phyloP scores from a whole-genome alignment of 2,888 invertebrate species.

The Trissoscelio sp. region DNA sequence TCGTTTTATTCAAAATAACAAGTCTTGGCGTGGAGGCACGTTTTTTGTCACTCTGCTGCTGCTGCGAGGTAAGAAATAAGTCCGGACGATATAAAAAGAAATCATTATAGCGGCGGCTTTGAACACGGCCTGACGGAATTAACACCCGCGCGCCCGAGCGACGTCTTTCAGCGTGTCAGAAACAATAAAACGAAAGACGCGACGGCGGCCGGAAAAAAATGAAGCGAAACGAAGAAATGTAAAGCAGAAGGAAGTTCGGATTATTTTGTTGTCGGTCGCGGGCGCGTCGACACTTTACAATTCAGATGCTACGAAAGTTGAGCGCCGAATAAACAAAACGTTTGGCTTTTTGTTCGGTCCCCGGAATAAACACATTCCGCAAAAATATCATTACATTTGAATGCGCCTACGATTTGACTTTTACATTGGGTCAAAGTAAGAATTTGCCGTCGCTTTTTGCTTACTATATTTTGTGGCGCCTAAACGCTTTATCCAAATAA shows the following conservation, averaged over 20 bases:
- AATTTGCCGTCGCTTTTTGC: too few species aligned
- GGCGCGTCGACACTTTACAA: slow-evolving; percentile 44
- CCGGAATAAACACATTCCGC: slow-evolving; percentile 43
- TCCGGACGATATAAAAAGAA: slow-evolving; percentile 66
- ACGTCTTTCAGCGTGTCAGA: slow-evolving; percentile 41
- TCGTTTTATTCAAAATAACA: slow-evolving; percentile 50
- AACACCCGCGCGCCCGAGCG: slow-evolving; percentile 50
- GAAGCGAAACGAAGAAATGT: slow-evolving; percentile 52
- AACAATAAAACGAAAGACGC: slow-evolving; percentile 34
- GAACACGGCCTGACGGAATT: slow-evolving; percentile 70
- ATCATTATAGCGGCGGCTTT: slow-evolving; percentile 68
- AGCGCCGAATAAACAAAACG: slow-evolving; percentile 52
- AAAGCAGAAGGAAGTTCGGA: slow-evolving; percentile 67
- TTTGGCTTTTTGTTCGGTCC: slow-evolving; percentile 32
- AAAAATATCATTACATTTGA: slow-evolving; percentile 55
- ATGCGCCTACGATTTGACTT: slow-evolving; percentile 36
- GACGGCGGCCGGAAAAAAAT: slow-evolving; percentile 21
- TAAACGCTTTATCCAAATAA: too few species aligned
- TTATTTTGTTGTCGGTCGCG: slow-evolving; percentile 51
- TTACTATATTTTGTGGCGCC: too few species aligned
- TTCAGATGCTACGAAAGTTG: slow-evolving; percentile 46
- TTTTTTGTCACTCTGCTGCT: slow-evolving; percentile 48
- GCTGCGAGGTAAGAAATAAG: slow-evolving; percentile 33
- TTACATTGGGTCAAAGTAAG: slow-evolving; percentile 21
- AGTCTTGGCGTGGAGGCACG: slow-evolving; percentile 25